These are phyloP conservation scores for Halcyon smyrnensis DNA, from an alignment of 2,797 vertebrate genomes.

Conservation along the genomic window DNA sequence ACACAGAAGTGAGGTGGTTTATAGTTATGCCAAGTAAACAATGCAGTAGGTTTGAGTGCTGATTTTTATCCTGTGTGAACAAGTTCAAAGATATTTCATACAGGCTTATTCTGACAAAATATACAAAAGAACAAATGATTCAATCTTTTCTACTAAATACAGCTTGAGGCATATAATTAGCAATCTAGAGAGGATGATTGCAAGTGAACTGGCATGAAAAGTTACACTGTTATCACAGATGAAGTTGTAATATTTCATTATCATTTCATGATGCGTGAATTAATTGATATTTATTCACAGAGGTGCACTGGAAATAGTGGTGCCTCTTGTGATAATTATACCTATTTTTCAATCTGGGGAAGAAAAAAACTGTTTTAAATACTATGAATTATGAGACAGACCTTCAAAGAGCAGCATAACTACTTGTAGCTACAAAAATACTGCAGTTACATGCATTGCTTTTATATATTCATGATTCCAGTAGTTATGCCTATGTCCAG, in stretches of 20 bases:
- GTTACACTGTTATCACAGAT: conserved; percentile 67
- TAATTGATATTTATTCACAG: conserved; percentile 72
- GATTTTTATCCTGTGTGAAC: background rate
- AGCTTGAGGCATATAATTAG: conserved; percentile 71
- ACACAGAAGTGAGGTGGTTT: background rate
- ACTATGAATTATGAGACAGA: conserved; percentile 21
- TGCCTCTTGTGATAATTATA: conserved; percentile 60
- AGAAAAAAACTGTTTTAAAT: background rate
- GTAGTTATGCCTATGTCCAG: background rate
- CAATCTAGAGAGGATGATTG: conserved; percentile 69
- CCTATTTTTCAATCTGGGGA: conserved; percentile 44
- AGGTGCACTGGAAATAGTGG: conserved; percentile 52
- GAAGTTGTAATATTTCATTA: conserved; percentile 74
- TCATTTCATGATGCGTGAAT: conserved; percentile 61
- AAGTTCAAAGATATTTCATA: conserved; percentile 31
- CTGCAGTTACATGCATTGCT: background rate
- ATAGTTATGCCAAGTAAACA: background rate
- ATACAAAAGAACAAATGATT: conserved; percentile 64
- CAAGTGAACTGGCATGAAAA: conserved; percentile 69
- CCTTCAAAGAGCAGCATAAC: conserved; percentile 15
- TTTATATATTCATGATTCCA: background rate
- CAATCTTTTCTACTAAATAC: conserved; percentile 65
- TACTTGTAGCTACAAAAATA: background rate
- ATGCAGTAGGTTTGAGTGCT: background rate
- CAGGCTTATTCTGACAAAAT: conserved; percentile 55